These are phyloP conservation scores for Monodelphis domestica DNA, from an alignment of 2,797 vertebrate genomes.

Conservation along the genomic window DNA sequence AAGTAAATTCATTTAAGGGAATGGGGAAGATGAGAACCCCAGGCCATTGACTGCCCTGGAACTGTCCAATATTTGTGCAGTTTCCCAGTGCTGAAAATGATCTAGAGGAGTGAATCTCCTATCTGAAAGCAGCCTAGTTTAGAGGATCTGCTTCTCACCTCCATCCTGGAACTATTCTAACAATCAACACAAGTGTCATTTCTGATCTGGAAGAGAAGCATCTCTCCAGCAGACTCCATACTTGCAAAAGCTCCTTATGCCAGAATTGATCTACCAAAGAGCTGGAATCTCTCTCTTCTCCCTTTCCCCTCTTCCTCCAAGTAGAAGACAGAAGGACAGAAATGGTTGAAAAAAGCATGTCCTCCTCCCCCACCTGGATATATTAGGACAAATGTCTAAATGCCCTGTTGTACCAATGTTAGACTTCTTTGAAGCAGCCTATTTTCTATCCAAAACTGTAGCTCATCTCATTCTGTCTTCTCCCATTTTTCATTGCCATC, in stretches of 20 bases:
- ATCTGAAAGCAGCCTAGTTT: background rate
- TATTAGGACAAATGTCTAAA: background rate
- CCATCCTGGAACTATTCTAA: background rate
- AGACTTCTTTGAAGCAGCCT: background rate
- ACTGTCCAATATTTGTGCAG: background rate
- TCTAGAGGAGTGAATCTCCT: background rate
- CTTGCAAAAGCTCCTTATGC: background rate
- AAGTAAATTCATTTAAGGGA: background rate
- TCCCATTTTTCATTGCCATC: background rate
- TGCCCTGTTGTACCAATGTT: background rate
- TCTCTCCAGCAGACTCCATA: background rate
- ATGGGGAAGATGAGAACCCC: background rate
- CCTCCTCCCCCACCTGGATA: background rate
- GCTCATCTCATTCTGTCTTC: background rate
- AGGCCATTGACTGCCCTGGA: background rate
- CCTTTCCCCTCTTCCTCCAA: background rate
- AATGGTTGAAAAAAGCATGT: too few species aligned
- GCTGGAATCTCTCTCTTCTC: background rate
- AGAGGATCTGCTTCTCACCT: background rate
- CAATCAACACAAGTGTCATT: background rate
- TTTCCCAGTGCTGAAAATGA: background rate
- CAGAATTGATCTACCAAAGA: background rate
- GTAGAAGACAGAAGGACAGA: background rate
- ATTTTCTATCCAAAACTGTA: background rate
- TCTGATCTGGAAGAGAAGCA: background rate